These are phyloP conservation scores for Aphelenchoides bicaudatus DNA, from an alignment of 2,888 invertebrate genomes.

Conservation along the genomic window DNA sequence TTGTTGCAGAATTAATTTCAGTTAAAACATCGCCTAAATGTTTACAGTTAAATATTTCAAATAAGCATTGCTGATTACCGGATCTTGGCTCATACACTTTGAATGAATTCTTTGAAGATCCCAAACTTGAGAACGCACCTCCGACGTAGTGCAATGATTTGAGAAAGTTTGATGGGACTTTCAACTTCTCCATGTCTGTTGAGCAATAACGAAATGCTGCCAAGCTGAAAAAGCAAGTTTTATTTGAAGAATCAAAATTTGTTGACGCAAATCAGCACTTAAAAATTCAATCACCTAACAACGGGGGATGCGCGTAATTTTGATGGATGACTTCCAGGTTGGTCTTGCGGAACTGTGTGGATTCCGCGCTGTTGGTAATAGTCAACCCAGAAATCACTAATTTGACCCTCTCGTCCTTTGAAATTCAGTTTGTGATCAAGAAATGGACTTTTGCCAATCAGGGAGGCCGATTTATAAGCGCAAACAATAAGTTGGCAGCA, in stretches of 20 bases:
- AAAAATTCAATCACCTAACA: no score
- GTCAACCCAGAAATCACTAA: conserved; percentile 42
- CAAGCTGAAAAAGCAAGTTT: no score
- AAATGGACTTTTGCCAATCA: conserved; percentile 26
- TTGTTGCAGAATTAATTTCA: conserved; percentile 26
- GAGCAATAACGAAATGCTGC: conserved; percentile 8
- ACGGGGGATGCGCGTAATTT: conserved; percentile 17
- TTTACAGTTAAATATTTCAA: conserved; percentile 5
- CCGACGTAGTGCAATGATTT: conserved; percentile 41
- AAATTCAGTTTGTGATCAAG: conserved; percentile 44
- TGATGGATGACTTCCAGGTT: conserved; percentile 35
- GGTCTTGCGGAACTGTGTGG: conserved; percentile 30
- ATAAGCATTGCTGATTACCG: conserved; percentile 34
- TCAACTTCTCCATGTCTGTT: conserved; percentile 19
- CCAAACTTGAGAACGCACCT: conserved; percentile 36
- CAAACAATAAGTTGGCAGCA: conserved; percentile 35
- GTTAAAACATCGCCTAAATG: conserved; percentile 29
- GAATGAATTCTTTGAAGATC: conserved; percentile 33
- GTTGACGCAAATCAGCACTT: no score
- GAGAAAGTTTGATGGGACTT: conserved; percentile 33
- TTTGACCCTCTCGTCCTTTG: conserved; percentile 28
- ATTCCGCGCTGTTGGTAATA: conserved; percentile 36
- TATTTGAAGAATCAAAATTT: not conserved
- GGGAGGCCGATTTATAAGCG: conserved; percentile 25
- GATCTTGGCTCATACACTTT: conserved; percentile 48